Base-by-base conservation (phyloP, 2,888 invertebrate genomes). In the Mactromeris polynyma region DNA sequence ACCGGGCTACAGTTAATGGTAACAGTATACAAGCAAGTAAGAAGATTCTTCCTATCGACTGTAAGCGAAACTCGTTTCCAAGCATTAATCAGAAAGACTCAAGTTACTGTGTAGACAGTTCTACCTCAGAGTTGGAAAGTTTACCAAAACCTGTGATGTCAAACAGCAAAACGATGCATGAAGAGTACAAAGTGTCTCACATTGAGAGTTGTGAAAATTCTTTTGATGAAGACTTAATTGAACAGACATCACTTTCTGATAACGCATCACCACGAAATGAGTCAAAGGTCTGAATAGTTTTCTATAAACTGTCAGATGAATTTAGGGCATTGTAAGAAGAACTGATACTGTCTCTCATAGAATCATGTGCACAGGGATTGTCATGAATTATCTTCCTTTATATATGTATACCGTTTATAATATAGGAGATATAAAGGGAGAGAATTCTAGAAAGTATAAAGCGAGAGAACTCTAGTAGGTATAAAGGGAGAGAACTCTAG, bases 121-220 rank as follows among this genome's bases (percentile, higher is more conserved):
- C 73, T 84, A 40, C 19, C 17, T 36, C 36, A 1, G 73, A 73
- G 14, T 36, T 73, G 36, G 90, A 89, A 17, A 87, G 83, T 54
- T 81, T 93, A 21, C 91, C 92, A 36, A 90, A 89, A 64, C 92
- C 92, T 38, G 86, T 87, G 21, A 82, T 85, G 79, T 79, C 81
- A 21, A 73, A 83, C 19, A 73, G 21, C 14, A 33, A 14, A 3
- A 46, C 26, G 17, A n/a, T 33, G 4, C 42, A 26, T 1, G 73
- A 73, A 38, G 83, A 46, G 33, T 11, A 31, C 7, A 78, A 84
- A 38, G 1, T 33, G 6, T 36, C 54, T 17, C 31, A 38, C 17
- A 78, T 21, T 21, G 51, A 80, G 21, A 80, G 80, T 79, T 79
- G 86, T 33, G 89, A 86, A 64, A 79, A 86, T 58, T 89, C 89